These are phyloP conservation scores for Marisa cornuarietis DNA, from an alignment of 1,140 invertebrate genomes.

Conservation along the genomic window DNA sequence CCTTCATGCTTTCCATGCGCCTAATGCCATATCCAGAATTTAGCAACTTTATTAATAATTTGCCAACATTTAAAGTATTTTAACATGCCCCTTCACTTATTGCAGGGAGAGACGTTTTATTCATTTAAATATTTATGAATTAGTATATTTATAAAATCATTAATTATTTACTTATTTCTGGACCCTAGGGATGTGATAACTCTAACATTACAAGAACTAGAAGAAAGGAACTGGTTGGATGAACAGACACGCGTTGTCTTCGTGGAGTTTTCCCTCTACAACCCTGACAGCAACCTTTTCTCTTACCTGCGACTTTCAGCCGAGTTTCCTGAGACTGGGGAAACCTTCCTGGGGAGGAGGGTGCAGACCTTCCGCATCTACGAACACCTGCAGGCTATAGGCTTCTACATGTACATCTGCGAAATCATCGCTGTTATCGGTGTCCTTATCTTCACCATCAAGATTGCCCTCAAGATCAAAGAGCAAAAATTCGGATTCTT, in stretches of 20 bases:
- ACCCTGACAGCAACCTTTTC: conserved; percentile 60
- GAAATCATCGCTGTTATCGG: conserved; percentile 50
- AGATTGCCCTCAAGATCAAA: conserved; percentile 31
- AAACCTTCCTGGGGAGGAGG: conserved; percentile 45
- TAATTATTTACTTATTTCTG: neutral
- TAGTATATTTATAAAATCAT: too few species aligned
- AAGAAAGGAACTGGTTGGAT: conserved; percentile 67
- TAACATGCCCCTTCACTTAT: too few species aligned
- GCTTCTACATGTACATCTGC: conserved; percentile 48
- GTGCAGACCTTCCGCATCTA: conserved; percentile 54
- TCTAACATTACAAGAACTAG: conserved; percentile 55
- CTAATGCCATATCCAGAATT: too few species aligned
- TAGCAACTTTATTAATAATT: too few species aligned
- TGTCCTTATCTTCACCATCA: conserved; percentile 42
- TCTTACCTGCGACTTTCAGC: conserved; percentile 42
- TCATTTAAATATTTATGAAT: too few species aligned
- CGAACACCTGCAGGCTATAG: conserved; percentile 51
- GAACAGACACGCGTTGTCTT: conserved; percentile 68
- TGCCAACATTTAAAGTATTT: too few species aligned
- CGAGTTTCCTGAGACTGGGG: conserved; percentile 69
- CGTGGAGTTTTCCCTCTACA: conserved; percentile 70
- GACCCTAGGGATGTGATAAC: conserved; percentile 29
- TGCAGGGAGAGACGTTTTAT: too few species aligned
- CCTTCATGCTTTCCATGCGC: too few species aligned
- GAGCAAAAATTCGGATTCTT: conserved; percentile 56